Evolutionary conservation across 1,140 invertebrate species (phyloP).

Genomic region (Drosophila rufa): DNA sequence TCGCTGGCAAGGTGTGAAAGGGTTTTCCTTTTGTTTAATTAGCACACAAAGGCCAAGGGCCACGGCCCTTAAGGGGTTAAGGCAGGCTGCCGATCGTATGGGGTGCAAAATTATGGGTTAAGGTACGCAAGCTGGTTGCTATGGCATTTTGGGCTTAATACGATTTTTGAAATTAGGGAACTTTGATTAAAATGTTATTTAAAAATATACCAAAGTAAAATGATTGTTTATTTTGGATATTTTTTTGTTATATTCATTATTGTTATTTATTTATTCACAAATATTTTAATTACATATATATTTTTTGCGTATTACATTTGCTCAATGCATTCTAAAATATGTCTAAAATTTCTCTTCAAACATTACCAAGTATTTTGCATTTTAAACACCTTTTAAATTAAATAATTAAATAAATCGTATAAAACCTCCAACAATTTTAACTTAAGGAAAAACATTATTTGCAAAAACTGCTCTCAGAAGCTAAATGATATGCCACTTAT

Average conservation of each 20-base stretch:
- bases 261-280: no score
- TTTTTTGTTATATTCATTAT: no score
- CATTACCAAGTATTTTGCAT: no score
- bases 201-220: accelerated
- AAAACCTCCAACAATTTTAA: not conserved
- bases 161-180: not conserved
- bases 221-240: no score
- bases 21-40: constrained; percentile 79
- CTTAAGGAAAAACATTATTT: not conserved
- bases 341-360: no score
- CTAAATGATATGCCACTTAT: constrained; percentile 21
- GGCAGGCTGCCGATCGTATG: not conserved
- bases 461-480: constrained; percentile 1
- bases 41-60: constrained; percentile 57
- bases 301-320: no score
- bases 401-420: not conserved
- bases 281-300: no score
- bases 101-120: constrained; percentile 20
- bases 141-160: not conserved
- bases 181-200: no score
- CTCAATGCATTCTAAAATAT: no score
- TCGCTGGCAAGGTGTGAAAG: constrained; percentile 70
- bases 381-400: not conserved
- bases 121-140: constrained; percentile 2
- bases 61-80: not conserved